Evolutionary conservation across 2,888 invertebrate genomes (phyloP), one percentile per base, ranked within the genome.

Genomic region (Campoplex nolae): DNA sequence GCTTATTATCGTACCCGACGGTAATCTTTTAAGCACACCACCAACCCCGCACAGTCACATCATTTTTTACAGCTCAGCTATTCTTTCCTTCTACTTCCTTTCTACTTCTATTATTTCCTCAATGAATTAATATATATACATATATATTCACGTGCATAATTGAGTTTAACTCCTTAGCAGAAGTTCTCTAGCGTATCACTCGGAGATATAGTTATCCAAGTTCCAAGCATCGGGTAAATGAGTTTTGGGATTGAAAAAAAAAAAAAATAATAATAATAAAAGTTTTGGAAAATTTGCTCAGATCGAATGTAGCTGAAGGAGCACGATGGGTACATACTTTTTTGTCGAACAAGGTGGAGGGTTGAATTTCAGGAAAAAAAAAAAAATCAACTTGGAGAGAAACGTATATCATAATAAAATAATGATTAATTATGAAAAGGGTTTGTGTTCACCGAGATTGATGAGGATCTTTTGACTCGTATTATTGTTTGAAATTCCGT

Each of bases 11-110:
- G 65, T 74, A 42, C 65, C 18, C 45, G 13, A 68, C 73, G 71
- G 68, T 82, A 78, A 62, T 83, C 82, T 56, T 67, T 82, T 70
- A 45, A 83, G 58, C 79, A 54, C 48, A 45, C 76, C 38, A 38
- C 42, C 58, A 42, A 23, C 54, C 48, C 74, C 28, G n/a, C 42
- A 23, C 23, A 54, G 65, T 78, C 68, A 45, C 62, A 56, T 56
- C 16, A 45, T 56, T 82, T 85, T 68, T 82, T 68, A 77, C 38
- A 48, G 8, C 0, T 32, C 51, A 23, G 70, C 70, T 80, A 76
- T 80, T 75, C 62, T 35, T 74, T 35, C 76, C n/a, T 67, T 51
- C 13, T 56, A 67, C n/a, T 35, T 35, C 38, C 56, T 42, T 45
- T 35, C 48, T 13, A 28, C 45, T 48, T 62, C 48, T n/a, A n/a